phyloP scores from a whole-genome alignment of 2,797 vertebrate genomes.

The Poeciliopsis presidionis region DNA sequence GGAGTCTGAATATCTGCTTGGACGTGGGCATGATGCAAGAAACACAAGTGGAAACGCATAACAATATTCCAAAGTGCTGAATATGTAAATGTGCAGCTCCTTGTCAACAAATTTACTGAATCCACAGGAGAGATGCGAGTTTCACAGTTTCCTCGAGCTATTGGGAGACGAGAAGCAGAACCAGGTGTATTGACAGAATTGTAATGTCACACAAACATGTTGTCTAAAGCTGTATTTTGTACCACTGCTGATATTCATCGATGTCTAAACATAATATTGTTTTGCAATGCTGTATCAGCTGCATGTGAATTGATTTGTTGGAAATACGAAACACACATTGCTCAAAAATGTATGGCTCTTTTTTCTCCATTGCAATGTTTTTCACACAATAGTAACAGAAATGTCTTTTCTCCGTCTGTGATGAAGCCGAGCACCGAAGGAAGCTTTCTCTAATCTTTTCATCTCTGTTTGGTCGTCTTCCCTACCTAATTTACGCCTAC shows the following conservation, averaged over 20 bases:
- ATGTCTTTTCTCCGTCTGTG: not conserved
- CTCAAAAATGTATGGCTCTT: not conserved
- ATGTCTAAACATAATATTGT: not conserved
- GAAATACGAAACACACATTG: not conserved
- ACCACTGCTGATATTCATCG: not conserved
- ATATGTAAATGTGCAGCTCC: not conserved
- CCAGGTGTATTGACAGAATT: not conserved
- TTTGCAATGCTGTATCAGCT: too few relatives aligned
- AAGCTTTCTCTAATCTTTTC: conserved; percentile 34
- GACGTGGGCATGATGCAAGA: not conserved
- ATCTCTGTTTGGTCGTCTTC: conserved; percentile 30
- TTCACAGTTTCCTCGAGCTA: not conserved
- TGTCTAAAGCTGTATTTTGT: not conserved
- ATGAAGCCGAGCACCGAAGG: conserved; percentile 23
- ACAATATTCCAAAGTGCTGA: not conserved
- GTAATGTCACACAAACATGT: not conserved
- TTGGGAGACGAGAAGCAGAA: not conserved
- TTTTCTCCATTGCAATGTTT: not conserved
- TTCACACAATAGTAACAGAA: not conserved
- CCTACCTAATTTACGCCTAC: conserved; percentile 31
- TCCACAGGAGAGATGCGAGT: not conserved
- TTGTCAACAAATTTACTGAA: conserved; percentile 1
- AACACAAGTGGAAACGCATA: not conserved
- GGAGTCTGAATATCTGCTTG: not conserved
- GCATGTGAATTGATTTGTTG: not conserved